A percentile compares a stretch with the other conserved stretches of the same genome.
These are phyloP conservation scores for Eurystomus glaucurus DNA, from an alignment of 2,797 vertebrate genomes.

Conservation along the genomic window DNA sequence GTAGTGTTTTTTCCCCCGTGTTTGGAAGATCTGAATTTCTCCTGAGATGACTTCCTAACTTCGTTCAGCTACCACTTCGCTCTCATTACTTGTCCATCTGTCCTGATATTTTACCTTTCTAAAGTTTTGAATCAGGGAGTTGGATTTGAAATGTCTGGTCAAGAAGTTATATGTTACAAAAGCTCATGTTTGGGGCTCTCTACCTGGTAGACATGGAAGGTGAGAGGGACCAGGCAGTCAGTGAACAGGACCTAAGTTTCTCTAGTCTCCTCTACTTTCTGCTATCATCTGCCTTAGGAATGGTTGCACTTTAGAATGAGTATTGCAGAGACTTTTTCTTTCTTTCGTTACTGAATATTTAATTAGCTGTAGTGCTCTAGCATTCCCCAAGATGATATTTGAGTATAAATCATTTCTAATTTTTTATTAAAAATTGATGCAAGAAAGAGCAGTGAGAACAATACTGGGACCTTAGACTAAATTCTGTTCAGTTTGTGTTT, in stretches of 20 bases:
- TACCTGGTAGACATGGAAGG: neutral
- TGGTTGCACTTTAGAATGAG: neutral
- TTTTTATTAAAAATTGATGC: neutral
- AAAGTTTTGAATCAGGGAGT: neutral
- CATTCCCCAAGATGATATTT: neutral
- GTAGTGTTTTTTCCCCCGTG: fast-evolving
- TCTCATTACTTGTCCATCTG: neutral
- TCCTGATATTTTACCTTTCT: neutral
- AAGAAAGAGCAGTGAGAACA: neutral
- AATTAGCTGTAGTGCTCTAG: neutral
- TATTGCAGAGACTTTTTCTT: neutral
- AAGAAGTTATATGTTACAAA: neutral
- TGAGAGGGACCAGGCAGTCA: neutral
- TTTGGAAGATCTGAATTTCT: neutral
- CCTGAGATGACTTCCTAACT: neutral
- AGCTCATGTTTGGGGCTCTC: neutral
- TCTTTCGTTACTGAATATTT: neutral
- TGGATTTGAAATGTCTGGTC: neutral
- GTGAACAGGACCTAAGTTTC: neutral
- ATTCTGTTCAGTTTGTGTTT: neutral
- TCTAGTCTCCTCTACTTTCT: neutral
- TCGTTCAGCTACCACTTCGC: neutral
- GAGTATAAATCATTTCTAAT: neutral
- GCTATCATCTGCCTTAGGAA: neutral
- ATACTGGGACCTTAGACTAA: neutral